Base-by-base conservation (phyloP, 2,797 vertebrate genomes). In the Scleropages formosus region DNA sequence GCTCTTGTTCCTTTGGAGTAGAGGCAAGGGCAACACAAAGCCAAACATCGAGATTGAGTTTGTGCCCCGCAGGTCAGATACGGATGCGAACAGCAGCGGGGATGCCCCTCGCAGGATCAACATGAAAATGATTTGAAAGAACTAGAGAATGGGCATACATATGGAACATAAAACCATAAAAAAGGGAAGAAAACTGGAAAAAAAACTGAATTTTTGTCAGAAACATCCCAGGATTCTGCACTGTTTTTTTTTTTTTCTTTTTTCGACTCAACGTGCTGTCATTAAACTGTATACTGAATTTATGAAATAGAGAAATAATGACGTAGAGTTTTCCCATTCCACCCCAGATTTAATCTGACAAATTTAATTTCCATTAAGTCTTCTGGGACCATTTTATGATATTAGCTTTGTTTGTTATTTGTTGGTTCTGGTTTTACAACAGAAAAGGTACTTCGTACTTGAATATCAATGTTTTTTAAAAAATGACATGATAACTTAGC, bases 1-100 rank as follows among this genome's bases (percentile, higher is more conserved):
- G 77, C 94, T 99, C 81, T 92, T 99, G 72, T 99, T 99, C 80
- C 94, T 99, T 75, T 99, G 97, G 98, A 99, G 97, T 85, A 90
- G 98, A 82, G 97, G 97, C 72, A 99, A 98, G 89, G 95, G 96
- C 85, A 99, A 94, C 82, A 94, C 93, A 3, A 98, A 98, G 89
- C 94, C 97, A 87, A 99, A 95, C 85, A 97, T 98, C 66, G 96
- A 98, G 77, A 97, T 99, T 0, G 98, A 99, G 85, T 99, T 98
- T 0, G 97, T 98, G 86, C 97, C 98, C 27, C 93, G 95, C 59
- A 98, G 96, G 87, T 94, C 96, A 0, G 97, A 98, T 0, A 91
- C 92, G 0, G 96, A 96, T 77, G 94, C 97, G 80, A 90, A 91
- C 78, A 90, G 91, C 78, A 93, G 91, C 82, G 94, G 91, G 0